Evolutionary conservation across 37 sponge, comb jelly and placozoan species (phyloP), one percentile per base, ranked within the genome.

Genomic region (Chondrilla cf. caribensis): DNA sequence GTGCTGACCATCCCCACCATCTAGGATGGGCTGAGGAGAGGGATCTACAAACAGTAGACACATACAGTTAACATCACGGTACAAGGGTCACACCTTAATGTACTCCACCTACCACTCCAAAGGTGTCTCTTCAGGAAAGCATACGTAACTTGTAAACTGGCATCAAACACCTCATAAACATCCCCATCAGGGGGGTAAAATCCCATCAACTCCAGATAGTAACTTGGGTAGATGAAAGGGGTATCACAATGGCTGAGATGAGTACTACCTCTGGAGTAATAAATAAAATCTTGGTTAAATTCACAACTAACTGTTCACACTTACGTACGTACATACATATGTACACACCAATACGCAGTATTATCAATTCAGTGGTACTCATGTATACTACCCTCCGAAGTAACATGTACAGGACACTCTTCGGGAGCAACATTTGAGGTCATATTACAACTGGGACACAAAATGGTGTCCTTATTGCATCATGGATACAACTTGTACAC

Each of bases 41-140:
- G 24, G 28, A 60, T 60, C 64, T 60, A 26, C 29, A 60, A 60
- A 26, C 24, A 28, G 64, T 21, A 60, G 5, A 26, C 15, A 15
- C 22, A 60, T 15, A 26, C n/a, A 47, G 51, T 14, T 47, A 47
- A 47, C 51, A 47, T 11, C 51, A 47, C 11, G 51, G 51, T 47
- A 11, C 51, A 47, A 11, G 6, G 51, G 9, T 47, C 51, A 6
- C 11, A 47, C 51, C 11, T 6, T 6, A n/a, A n/a, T n/a, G 11
- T 47, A 47, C 51, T 47, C 51, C 11, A 47, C 51, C 64, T 71
- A 92, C 92, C 86, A 44, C 70, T 82, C 38, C 86, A 70, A 26
- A 92, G 77, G 72, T 83, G 73, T 71, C 92, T 60, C 19, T 54
- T 88, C 32, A 92, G 75, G 72, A 92, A 92, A 60, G 83, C 83